Percentiles rank a stretch among this genome's conserved stretches.
Evolutionary conservation across 1,140 invertebrate species (phyloP).

Genomic region (Phymastichus coffea): DNA sequence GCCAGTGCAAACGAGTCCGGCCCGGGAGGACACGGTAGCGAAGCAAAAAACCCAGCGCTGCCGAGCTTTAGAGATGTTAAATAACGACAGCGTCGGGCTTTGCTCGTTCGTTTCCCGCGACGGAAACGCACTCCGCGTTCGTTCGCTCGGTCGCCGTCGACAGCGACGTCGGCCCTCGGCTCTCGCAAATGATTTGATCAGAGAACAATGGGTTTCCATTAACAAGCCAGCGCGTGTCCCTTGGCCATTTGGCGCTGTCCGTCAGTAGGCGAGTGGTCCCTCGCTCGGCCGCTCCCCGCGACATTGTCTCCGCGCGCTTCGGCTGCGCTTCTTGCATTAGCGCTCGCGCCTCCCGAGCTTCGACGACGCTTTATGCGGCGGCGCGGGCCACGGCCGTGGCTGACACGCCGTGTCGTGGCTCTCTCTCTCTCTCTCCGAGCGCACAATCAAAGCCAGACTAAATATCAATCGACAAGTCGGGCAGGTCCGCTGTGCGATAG

Average conservation of each 20-base stretch:
- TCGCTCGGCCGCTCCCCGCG: neutral
- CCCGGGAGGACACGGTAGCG: no score
- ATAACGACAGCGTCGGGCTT: no score
- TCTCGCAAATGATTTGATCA: constrained; percentile 51
- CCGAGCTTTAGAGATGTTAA: neutral
- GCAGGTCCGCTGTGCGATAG: no score
- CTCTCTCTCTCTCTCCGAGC: neutral
- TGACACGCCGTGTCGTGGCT: neutral
- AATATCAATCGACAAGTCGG: no score
- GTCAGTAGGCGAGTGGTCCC: constrained; percentile 37
- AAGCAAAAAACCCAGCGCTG: neutral
- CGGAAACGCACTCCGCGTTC: neutral
- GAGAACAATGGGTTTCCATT: constrained; percentile 53
- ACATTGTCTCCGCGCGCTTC: neutral
- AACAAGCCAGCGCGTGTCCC: constrained; percentile 34
- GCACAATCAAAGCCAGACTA: no score
- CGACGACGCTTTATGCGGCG: neutral
- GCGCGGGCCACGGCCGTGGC: neutral
- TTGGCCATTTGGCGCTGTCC: constrained; percentile 33
- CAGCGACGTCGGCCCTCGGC: constrained; percentile 31
- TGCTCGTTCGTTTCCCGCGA: no score
- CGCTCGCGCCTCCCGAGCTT: neutral
- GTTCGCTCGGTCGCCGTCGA: no score
- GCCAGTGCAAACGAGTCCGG: no score
- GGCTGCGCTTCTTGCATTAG: constrained; percentile 1